Evolutionary conservation across 2,888 invertebrate species (phyloP).

Genomic region (Orthosia incerta): DNA sequence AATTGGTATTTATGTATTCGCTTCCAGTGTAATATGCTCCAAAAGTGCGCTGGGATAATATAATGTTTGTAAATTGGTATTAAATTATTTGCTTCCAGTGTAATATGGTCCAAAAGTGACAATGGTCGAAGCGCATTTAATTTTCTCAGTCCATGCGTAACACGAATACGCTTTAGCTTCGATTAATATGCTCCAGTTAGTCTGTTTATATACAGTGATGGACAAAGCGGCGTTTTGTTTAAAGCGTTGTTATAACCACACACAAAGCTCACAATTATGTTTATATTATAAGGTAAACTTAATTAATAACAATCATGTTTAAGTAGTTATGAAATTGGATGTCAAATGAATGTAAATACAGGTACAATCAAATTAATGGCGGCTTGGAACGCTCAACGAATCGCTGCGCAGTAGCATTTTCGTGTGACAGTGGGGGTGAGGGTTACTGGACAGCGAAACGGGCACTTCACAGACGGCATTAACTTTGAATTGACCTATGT

Average conservation of each 20-base stretch:
- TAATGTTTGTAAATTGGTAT: neutral
- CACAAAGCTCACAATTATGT: slow-evolving; percentile 79
- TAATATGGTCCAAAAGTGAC: slow-evolving; percentile 4
- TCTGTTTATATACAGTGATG: slow-evolving; percentile 66
- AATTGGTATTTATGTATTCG: no score
- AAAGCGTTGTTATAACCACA: slow-evolving; percentile 81
- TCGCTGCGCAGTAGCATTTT: no score
- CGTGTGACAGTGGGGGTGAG: no score
- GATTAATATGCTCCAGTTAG: slow-evolving; percentile 65
- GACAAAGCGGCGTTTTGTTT: slow-evolving; percentile 58
- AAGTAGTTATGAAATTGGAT: slow-evolving; percentile 53
- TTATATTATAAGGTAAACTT: slow-evolving; percentile 60
- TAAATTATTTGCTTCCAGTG: slow-evolving; percentile 5
- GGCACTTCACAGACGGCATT: no score
- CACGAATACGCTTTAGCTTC: slow-evolving; percentile 59
- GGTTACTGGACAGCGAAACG: no score
- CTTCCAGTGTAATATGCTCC: no score
- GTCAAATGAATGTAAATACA: slow-evolving; percentile 48
- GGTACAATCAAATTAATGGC: neutral
- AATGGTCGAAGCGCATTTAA: slow-evolving; percentile 44
- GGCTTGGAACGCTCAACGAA: neutral
- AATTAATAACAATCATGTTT: slow-evolving; percentile 51
- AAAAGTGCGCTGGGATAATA: slow-evolving; percentile 6
- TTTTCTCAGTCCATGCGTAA: slow-evolving; percentile 58
- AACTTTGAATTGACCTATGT: neutral